A percentile compares a stretch with the other conserved stretches of the same genome.
These are phyloP conservation scores for Oxyteleia sp. DNA, from an alignment of 2,888 invertebrate species.

Conservation along the genomic window DNA sequence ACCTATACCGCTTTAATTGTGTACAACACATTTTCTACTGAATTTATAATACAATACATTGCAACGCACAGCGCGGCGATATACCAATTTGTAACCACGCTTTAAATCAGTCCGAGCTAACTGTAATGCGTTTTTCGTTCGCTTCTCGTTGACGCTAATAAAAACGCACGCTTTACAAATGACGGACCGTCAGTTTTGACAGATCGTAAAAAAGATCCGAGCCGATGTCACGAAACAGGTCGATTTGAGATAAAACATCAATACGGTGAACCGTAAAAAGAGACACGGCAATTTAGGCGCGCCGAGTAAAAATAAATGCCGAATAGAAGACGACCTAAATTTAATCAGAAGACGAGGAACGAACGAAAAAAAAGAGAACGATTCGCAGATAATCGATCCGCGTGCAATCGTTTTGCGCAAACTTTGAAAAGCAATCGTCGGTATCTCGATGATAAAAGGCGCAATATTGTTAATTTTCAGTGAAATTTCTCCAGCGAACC, in stretches of 20 bases:
- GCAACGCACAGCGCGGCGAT: neutral
- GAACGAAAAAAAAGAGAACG: conserved; percentile 8
- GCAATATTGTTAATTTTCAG: neutral
- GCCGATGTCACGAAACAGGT: conserved; percentile 12
- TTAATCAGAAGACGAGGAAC: conserved; percentile 24
- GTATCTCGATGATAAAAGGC: neutral
- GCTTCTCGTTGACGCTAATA: neutral
- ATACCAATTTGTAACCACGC: neutral
- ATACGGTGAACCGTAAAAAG: conserved; percentile 51
- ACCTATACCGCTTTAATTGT: no score
- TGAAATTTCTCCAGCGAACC: neutral
- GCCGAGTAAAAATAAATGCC: conserved; percentile 54
- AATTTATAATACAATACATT: neutral
- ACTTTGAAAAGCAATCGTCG: neutral
- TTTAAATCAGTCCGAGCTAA: neutral
- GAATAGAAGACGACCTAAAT: conserved; percentile 63
- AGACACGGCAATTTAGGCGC: conserved; percentile 46
- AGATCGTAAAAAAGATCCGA: conserved; percentile 31
- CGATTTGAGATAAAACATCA: conserved; percentile 16
- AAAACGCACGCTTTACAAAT: neutral
- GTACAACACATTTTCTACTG: no score
- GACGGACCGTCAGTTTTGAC: conserved; percentile 34
- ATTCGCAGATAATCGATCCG: conserved; percentile 13
- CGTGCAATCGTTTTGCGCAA: neutral
- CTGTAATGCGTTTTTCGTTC: neutral